These are phyloP conservation scores for Aelia acuminata DNA, from an alignment of 2,888 invertebrate species.

Conservation along the genomic window DNA sequence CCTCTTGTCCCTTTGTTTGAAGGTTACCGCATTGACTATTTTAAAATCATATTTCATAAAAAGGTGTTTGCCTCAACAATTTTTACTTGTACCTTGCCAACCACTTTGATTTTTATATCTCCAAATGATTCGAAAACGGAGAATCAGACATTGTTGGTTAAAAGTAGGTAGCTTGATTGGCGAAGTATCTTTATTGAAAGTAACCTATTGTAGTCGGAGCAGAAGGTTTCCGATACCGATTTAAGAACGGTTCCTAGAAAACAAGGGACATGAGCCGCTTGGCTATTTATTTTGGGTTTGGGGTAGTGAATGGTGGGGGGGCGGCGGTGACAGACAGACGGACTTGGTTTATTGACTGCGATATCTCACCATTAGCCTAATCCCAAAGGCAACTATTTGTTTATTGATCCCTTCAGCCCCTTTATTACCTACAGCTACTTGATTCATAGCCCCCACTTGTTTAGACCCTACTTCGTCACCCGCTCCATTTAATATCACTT, in stretches of 20 bases:
- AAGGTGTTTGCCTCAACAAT: too few relatives aligned
- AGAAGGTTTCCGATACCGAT: neutral
- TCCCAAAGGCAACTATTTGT: conserved; percentile 25
- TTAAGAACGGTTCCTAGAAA: neutral
- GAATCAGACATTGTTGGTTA: too few relatives aligned
- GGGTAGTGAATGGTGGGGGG: too few relatives aligned
- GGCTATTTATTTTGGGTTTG: neutral
- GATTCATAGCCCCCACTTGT: conserved; percentile 47
- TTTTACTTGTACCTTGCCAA: too few relatives aligned
- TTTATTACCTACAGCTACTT: conserved; percentile 16
- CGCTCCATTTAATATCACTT: conserved; percentile 38
- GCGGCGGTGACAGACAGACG: neutral
- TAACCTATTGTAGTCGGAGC: neutral
- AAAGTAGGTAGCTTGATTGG: too few relatives aligned
- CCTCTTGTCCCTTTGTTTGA: too few relatives aligned
- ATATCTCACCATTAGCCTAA: conserved; percentile 44
- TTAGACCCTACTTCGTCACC: conserved; percentile 21
- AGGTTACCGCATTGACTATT: too few relatives aligned
- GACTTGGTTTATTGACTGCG: conserved; percentile 38
- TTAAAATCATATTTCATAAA: too few relatives aligned
- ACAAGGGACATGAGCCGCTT: neutral
- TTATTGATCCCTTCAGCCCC: conserved; percentile 36
- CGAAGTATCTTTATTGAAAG: neutral
- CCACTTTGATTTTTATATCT: too few relatives aligned
- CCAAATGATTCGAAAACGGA: too few relatives aligned